phyloP scores from a whole-genome alignment of 2,888 invertebrate species.

The Phalera bucephala region DNA sequence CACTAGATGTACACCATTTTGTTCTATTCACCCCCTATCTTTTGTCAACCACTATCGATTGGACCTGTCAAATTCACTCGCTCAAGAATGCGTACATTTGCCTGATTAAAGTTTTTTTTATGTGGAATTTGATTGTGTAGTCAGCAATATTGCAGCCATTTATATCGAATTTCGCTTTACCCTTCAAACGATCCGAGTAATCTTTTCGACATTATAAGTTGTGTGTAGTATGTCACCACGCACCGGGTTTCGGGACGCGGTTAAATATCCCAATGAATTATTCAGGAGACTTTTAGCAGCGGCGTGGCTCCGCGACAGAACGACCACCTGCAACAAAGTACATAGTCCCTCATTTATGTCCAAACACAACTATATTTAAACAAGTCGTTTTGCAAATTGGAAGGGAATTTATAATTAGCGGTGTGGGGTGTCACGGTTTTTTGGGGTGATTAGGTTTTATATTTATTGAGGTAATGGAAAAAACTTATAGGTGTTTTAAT shows the following conservation, averaged over 20 bases:
- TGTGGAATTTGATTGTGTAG: constrained; percentile 8
- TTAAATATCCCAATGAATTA: constrained; percentile 77
- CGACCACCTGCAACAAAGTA: constrained; percentile 77
- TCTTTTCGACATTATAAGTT: constrained; percentile 47
- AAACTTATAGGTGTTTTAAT: too few relatives aligned
- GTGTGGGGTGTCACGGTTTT: constrained; percentile 10
- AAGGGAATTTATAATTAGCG: constrained; percentile 43
- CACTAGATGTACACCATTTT: constrained; percentile 17
- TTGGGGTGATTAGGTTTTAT: too few relatives aligned
- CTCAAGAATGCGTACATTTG: constrained; percentile 21
- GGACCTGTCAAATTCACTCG: constrained; percentile 22
- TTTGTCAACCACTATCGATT: constrained; percentile 34
- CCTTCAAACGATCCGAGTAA: constrained; percentile 31
- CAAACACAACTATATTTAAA: constrained; percentile 51
- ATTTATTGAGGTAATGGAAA: too few relatives aligned
- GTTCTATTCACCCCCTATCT: constrained; percentile 22
- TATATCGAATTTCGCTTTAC: constrained; percentile 22
- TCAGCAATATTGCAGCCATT: constrained; percentile 18
- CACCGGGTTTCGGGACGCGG: constrained; percentile 53
- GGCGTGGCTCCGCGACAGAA: constrained; percentile 51
- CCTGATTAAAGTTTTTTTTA: constrained; percentile 17
- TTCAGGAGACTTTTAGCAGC: constrained; percentile 73
- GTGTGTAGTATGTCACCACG: constrained; percentile 46
- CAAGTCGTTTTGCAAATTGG: constrained; percentile 45
- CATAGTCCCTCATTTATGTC: constrained; percentile 65